These are phyloP conservation scores for Eupelmus urozonus DNA, from an alignment of 2,888 invertebrate genomes.

Conservation along the genomic window DNA sequence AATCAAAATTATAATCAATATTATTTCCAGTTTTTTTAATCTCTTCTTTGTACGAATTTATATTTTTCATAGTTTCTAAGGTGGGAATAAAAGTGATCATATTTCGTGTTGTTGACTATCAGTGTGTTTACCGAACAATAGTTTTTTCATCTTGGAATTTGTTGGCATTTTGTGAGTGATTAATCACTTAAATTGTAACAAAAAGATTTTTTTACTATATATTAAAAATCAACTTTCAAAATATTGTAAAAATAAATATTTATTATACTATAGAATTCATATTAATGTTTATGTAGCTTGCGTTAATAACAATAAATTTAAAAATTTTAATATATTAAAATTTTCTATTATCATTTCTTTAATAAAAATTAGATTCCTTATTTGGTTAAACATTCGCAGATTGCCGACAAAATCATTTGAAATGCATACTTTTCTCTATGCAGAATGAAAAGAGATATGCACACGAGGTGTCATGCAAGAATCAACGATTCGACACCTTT, in stretches of 20 bases:
- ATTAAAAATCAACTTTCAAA: no score
- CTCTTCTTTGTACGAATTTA: no score
- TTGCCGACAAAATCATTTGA: constrained; percentile 27
- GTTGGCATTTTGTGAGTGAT: constrained; percentile 19
- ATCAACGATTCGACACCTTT: constrained; percentile 34
- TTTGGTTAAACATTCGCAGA: constrained; percentile 16
- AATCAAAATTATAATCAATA: no score
- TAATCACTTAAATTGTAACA: neutral
- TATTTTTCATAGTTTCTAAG: no score
- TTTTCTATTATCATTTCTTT: no score
- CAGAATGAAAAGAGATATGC: constrained; percentile 7
- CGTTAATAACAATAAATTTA: constrained; percentile 7
- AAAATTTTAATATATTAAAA: constrained; percentile 1
- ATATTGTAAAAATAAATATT: no score
- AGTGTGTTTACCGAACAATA: constrained; percentile 10
- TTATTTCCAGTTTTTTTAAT: no score
- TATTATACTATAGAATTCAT: no score
- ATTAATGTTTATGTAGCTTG: no score
- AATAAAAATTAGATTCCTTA: constrained; percentile 16
- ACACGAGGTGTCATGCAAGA: constrained; percentile 27
- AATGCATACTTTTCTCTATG: constrained; percentile 41
- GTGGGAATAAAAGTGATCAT: no score
- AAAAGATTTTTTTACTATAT: neutral
- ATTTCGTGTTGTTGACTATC: neutral
- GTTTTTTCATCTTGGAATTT: constrained; percentile 28